These are phyloP conservation scores for Helarctos malayanus DNA, from an alignment of 2,797 vertebrate genomes.

Conservation along the genomic window DNA sequence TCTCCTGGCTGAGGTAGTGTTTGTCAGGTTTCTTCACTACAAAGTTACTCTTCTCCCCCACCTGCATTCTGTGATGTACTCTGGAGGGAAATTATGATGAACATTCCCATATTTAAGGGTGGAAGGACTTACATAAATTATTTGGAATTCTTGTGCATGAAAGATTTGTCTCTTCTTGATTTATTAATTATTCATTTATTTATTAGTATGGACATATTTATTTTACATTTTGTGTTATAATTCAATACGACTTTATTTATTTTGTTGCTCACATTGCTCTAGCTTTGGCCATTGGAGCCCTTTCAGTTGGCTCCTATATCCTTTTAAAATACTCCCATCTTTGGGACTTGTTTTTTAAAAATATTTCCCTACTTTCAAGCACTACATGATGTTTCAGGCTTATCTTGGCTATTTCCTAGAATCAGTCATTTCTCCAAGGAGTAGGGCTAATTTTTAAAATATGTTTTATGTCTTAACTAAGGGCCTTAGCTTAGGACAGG, in stretches of 20 bases:
- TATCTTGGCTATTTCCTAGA: neutral
- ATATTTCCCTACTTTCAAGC: neutral
- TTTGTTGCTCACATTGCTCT: neutral
- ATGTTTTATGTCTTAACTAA: neutral
- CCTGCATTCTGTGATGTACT: neutral
- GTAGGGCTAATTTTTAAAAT: conserved; percentile 18
- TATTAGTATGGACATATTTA: neutral
- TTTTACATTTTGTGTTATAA: conserved; percentile 12
- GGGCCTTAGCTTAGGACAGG: neutral
- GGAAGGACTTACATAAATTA: neutral
- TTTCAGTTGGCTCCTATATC: neutral
- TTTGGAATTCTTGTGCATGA: neutral
- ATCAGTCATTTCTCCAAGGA: neutral
- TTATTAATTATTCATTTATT: conserved; percentile 22
- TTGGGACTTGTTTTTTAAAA: neutral
- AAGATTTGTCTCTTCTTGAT: neutral
- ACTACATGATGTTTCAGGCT: neutral
- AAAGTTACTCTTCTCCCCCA: neutral
- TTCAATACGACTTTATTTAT: neutral
- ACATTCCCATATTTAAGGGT: neutral
- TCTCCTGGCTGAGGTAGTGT: neutral
- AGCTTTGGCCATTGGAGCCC: neutral
- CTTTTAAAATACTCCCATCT: neutral
- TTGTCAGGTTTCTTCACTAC: neutral
- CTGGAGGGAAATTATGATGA: neutral